A percentile compares a stretch with the other conserved stretches of the same genome.
Evolutionary conservation across 2,113 vertebrate species (phyloP).

Genomic region (Centropristis striata): DNA sequence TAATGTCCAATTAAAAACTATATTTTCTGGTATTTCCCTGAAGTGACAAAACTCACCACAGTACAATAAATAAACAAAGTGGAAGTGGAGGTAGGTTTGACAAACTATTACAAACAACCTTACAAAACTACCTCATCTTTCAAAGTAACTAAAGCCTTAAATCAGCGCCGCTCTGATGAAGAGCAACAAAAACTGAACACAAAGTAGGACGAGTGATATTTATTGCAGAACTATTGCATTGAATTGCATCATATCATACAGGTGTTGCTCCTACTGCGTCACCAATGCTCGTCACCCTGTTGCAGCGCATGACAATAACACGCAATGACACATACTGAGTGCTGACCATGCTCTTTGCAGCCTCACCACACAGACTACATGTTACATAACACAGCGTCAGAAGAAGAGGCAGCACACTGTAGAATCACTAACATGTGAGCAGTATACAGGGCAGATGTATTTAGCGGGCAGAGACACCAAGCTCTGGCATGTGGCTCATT

Average conservation of each 20-base stretch:
- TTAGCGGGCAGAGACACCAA: constrained; percentile 33
- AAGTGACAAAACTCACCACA: no score
- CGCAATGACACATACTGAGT: not conserved
- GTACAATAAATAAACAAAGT: not conserved
- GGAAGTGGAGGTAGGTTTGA: no score
- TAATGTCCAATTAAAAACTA: no score
- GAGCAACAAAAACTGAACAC: not conserved
- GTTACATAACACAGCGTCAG: constrained; percentile 44
- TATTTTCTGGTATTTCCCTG: no score
- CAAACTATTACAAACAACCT: not conserved
- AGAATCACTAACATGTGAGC: constrained; percentile 21
- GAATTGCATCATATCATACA: constrained; percentile 9
- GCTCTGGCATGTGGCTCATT: constrained; percentile 35
- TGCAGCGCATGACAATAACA: constrained; percentile 8
- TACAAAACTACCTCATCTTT: not conserved
- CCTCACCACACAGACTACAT: not conserved
- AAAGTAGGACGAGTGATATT: not conserved
- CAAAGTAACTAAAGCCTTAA: not conserved
- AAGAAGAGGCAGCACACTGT: constrained; percentile 2
- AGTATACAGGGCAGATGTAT: constrained; percentile 19
- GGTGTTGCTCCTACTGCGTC: constrained; percentile 9
- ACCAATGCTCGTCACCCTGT: not conserved
- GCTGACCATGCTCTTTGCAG: constrained; percentile 32
- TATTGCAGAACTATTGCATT: not conserved
- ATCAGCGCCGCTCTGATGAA: not conserved